phyloP scores from a whole-genome alignment of 2,113 vertebrate genomes.

The Rhipidura dahli region DNA sequence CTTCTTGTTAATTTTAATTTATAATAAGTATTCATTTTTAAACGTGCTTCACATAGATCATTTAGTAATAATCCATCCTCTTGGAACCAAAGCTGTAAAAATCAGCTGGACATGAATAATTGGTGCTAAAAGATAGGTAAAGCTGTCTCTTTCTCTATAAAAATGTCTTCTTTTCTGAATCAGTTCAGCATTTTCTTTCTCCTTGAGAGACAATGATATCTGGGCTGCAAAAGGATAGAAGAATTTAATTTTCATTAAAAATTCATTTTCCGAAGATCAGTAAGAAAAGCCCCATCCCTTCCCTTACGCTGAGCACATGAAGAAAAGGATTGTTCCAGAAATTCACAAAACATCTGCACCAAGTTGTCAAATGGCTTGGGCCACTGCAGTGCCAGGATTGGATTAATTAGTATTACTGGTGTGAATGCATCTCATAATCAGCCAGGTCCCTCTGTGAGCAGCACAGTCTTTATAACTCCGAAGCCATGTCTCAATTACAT shows the following conservation, averaged over 20 bases:
- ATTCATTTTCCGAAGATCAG: not conserved
- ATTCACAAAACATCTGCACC: not conserved
- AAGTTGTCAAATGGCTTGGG: not conserved
- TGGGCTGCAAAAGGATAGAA: not conserved
- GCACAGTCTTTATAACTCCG: not conserved
- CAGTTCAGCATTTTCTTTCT: not conserved
- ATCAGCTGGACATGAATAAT: not conserved
- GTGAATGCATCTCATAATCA: constrained; percentile 23
- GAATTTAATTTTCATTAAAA: constrained; percentile 28
- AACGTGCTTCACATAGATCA: not conserved
- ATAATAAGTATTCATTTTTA: not conserved
- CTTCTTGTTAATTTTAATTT: not conserved
- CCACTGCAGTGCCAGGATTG: not conserved
- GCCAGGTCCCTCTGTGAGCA: not conserved
- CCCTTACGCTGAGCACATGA: not conserved
- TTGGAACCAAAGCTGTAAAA: not conserved
- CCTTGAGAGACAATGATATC: not conserved
- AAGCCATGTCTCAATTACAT: not conserved
- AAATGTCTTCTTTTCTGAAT: not conserved
- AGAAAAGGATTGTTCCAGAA: not conserved
- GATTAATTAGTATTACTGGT: constrained; percentile 4
- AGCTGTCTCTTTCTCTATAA: not conserved
- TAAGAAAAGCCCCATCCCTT: not conserved
- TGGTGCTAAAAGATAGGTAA: not conserved
- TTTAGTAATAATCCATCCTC: not conserved